These are phyloP conservation scores for Stenotaenia linearis DNA, from an alignment of 2,888 invertebrate species.

Conservation along the genomic window DNA sequence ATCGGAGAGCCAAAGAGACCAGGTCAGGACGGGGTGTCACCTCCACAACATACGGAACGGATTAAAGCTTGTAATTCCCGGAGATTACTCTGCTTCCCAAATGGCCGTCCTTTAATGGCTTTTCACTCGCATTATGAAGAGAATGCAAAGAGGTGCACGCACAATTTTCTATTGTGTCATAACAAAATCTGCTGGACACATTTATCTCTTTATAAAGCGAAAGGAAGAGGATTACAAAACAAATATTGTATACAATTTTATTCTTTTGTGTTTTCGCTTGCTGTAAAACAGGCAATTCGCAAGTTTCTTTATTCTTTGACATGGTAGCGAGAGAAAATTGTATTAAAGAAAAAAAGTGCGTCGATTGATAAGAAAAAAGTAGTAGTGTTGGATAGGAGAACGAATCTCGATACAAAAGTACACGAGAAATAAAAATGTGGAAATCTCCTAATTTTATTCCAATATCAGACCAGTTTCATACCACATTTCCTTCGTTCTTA, in stretches of 20 bases:
- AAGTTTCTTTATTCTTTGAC: neutral
- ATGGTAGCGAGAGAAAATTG: neutral
- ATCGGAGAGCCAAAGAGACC: neutral
- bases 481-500: slow-evolving; percentile 19
- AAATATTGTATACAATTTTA: slow-evolving; percentile 1
- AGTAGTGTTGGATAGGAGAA: neutral
- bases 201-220: neutral
- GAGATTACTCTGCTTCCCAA: slow-evolving; percentile 12
- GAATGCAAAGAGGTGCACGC: neutral
- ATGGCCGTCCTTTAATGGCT: slow-evolving; percentile 15
- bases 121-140: slow-evolving; percentile 12
- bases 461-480: slow-evolving; percentile 15
- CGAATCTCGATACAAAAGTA: neutral
- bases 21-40: slow-evolving; percentile 9
- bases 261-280: neutral
- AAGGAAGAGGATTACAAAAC: slow-evolving; percentile 19
- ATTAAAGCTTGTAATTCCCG: slow-evolving; percentile 10
- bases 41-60: slow-evolving; percentile 1
- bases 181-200: slow-evolving; percentile 19
- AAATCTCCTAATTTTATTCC: slow-evolving; percentile 18
- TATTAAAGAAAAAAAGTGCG: neutral
- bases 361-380: slow-evolving; percentile 1
- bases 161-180: neutral
- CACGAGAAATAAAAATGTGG: slow-evolving; percentile 14
- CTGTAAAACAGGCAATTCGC: neutral